Base-by-base conservation (phyloP, 2,797 vertebrate species). In the Danio jaintianensis region DNA sequence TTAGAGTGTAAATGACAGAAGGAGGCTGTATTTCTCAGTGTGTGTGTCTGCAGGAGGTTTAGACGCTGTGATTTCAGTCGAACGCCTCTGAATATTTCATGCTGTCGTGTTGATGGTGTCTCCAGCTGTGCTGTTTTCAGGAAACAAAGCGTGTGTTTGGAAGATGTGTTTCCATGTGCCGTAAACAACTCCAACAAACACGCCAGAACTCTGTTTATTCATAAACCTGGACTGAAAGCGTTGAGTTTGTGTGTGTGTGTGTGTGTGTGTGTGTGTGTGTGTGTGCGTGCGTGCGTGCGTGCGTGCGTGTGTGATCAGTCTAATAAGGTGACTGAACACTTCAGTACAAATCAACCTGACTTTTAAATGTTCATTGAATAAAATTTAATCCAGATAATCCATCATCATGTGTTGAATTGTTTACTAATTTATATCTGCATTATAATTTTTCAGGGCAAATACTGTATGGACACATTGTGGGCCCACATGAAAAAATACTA, bases 221-320 rank as follows among this genome's bases (percentile, higher is more conserved):
- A 3, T 40, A 1, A 5, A 45, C 29, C 53, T 40, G 20, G 18
- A 48, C 15, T 67, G 45, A 48, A 22, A 48, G 29, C 29, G n/a
- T n/a, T n/a, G n/a, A n/a, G n/a, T n/a, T n/a, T n/a, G n/a, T n/a
- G n/a, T n/a, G n/a, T 29, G 29, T 29, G 29, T n/a, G n/a, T n/a
- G n/a, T n/a, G n/a, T n/a, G n/a, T n/a, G n/a, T n/a, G n/a, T n/a
- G n/a, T n/a, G n/a, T n/a, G n/a, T n/a, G n/a, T n/a, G n/a, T n/a
- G n/a, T n/a, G n/a, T n/a, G n/a, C n/a, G n/a, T n/a, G n/a, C n/a
- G n/a, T n/a, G n/a, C 29, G 29, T 29, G 29, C 29, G 29, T 29
- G n/a, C n/a, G 1, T 29, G 90, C 67, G 13, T 38, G 16, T 70
- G 67, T 52, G 50, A 53, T 53, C 29, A 13, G 22, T 18, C 38